These are phyloP conservation scores for Trachelus troglodyta DNA, from an alignment of 2,888 invertebrate genomes.

Conservation along the genomic window DNA sequence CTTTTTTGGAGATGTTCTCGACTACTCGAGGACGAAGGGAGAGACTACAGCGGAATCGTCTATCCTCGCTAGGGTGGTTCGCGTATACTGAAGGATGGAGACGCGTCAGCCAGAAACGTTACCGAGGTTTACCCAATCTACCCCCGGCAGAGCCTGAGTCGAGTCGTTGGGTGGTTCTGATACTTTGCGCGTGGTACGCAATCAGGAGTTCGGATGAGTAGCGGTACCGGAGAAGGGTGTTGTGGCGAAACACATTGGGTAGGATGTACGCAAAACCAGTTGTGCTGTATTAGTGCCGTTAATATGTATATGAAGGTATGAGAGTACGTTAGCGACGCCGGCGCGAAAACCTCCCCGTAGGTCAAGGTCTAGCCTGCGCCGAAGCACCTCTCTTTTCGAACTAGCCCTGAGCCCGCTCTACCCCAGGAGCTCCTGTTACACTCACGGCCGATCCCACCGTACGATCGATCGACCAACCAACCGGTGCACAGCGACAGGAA, in stretches of 20 bases:
- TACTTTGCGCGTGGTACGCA: constrained; percentile 15
- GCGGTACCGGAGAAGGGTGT: constrained; percentile 6
- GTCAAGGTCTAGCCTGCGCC: constrained; percentile 56
- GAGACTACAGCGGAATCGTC: not conserved
- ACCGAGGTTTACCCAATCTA: constrained; percentile 64
- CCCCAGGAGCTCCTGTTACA: constrained; percentile 50
- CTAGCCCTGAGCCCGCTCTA: constrained; percentile 35
- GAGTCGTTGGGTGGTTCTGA: constrained; percentile 22
- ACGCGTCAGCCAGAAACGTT: constrained; percentile 23
- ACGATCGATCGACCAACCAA: constrained; percentile 53
- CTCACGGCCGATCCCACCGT: constrained; percentile 67
- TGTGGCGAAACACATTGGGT: not conserved
- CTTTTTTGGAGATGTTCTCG: constrained; percentile 17
- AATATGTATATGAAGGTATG: constrained; percentile 18
- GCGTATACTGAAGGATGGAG: constrained; percentile 38
- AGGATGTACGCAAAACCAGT: not conserved
- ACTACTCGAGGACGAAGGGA: constrained; percentile 12
- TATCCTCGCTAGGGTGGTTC: constrained; percentile 31
- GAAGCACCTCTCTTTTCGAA: constrained; percentile 10
- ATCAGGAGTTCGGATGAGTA: not conserved
- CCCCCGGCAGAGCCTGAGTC: constrained; percentile 70
- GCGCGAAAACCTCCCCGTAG: constrained; percentile 60
- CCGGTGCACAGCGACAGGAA: constrained; percentile 7
- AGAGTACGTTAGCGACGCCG: constrained; percentile 49
- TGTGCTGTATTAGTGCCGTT: constrained; percentile 4